Conservation (phyloP, 2,888 invertebrate species). For the Ophioninae sp. region DNA sequence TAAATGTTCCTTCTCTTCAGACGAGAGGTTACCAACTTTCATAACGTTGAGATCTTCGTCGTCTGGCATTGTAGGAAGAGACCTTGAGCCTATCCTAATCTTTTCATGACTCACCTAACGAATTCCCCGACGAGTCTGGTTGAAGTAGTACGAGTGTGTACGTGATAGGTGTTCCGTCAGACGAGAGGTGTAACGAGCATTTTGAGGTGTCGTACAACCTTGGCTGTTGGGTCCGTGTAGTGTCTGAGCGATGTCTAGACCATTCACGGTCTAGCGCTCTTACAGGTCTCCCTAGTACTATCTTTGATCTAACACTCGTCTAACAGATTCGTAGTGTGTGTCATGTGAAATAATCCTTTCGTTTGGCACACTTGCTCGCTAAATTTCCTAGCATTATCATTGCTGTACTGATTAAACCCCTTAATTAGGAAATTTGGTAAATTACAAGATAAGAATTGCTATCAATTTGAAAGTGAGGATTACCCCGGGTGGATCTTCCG, state of each 20-base stretch:
- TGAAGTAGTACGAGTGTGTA: not conserved
- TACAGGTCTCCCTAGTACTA: constrained; percentile 41
- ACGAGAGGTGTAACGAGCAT: constrained; percentile 6
- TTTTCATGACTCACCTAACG: constrained; percentile 60
- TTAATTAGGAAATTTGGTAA: constrained; percentile 19
- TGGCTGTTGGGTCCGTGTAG: constrained; percentile 44
- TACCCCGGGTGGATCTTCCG: not conserved
- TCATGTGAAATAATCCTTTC: constrained; percentile 36
- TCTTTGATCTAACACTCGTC: constrained; percentile 43
- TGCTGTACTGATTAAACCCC: not conserved
- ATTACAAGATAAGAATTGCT: constrained; percentile 14
- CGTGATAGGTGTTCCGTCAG: not conserved
- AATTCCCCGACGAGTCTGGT: constrained; percentile 27
- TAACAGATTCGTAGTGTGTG: constrained; percentile 45
- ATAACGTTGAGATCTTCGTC: not conserved
- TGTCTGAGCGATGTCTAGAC: constrained; percentile 63
- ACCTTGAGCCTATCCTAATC: constrained; percentile 50
- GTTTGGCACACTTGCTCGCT: constrained; percentile 10
- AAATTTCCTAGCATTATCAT: constrained; percentile 21
- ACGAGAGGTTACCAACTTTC: constrained; percentile 6
- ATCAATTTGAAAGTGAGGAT: constrained; percentile 10
- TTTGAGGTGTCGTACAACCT: constrained; percentile 51
- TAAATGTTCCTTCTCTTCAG: not conserved
- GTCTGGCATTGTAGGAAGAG: not conserved
- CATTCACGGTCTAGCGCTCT: constrained; percentile 57